Percentiles rank a stretch among this genome's conserved stretches.
Evolutionary conservation across 2,113 vertebrate species (phyloP).

Genomic region (Amia ocellicauda): DNA sequence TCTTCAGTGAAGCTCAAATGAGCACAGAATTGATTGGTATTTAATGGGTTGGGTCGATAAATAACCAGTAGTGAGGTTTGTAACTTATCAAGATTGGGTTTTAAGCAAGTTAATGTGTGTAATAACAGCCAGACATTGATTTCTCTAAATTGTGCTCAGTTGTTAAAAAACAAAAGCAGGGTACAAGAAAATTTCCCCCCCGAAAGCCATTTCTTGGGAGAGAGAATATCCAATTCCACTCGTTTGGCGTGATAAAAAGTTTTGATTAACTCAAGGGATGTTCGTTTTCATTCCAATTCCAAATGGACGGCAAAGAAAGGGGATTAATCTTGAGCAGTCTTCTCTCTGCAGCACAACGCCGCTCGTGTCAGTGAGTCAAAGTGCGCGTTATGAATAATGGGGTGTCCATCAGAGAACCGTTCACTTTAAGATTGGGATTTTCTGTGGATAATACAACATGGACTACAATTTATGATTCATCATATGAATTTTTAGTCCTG

Average conservation of each 20-base stretch:
- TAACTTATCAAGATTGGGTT: slow-evolving; percentile 31
- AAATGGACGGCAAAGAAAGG: slow-evolving; percentile 34
- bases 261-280: slow-evolving; percentile 65
- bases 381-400: slow-evolving; percentile 68
- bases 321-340: slow-evolving; percentile 71
- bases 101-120: slow-evolving; percentile 43
- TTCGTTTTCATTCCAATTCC: slow-evolving; percentile 62
- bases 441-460: slow-evolving; percentile 71
- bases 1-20: neutral
- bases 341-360: slow-evolving; percentile 62
- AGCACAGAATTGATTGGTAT: neutral
- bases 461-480: slow-evolving; percentile 70
- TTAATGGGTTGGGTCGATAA: slow-evolving; percentile 6
- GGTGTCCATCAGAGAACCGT: slow-evolving; percentile 65
- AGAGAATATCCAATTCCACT: slow-evolving; percentile 45
- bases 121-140: slow-evolving; percentile 38
- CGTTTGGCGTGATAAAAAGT: slow-evolving; percentile 60
- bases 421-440: slow-evolving; percentile 69
- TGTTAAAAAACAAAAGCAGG: slow-evolving; percentile 53
- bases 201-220: slow-evolving; percentile 50
- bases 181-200: slow-evolving; percentile 35
- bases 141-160: slow-evolving; percentile 48
- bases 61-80: slow-evolving; percentile 44
- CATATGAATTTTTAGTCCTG: slow-evolving; percentile 68
- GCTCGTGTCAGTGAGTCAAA: slow-evolving; percentile 53